These are phyloP conservation scores for Linnaemya tessellans DNA, from an alignment of 2,888 invertebrate species.

Conservation along the genomic window DNA sequence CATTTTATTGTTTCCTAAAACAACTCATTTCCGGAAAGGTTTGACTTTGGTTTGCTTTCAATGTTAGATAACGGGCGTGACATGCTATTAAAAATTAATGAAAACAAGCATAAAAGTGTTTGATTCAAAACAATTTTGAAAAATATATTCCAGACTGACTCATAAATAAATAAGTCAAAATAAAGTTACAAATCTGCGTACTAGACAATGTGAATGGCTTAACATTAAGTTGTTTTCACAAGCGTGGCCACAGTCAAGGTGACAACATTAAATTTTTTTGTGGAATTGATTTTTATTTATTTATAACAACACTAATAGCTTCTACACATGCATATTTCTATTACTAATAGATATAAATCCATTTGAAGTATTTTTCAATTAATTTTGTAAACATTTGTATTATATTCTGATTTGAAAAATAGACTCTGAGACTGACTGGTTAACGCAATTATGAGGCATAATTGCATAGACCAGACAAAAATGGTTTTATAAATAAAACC, in stretches of 20 bases:
- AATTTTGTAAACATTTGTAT: too few relatives aligned
- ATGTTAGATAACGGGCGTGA: not conserved
- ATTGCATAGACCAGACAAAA: too few relatives aligned
- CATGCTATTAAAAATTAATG: not conserved
- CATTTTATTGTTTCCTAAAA: constrained; percentile 57
- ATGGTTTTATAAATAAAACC: too few relatives aligned
- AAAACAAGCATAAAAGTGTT: not conserved
- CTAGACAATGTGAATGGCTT: not conserved
- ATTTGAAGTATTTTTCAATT: too few relatives aligned
- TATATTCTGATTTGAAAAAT: too few relatives aligned
- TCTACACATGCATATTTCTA: too few relatives aligned
- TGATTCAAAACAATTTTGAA: not conserved
- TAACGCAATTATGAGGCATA: too few relatives aligned
- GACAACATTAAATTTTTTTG: not conserved
- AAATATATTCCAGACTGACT: not conserved
- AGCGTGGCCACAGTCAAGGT: not conserved
- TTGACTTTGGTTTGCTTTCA: not conserved
- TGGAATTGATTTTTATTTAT: too few relatives aligned
- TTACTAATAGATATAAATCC: too few relatives aligned
- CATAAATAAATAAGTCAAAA: not conserved
- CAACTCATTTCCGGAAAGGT: constrained; percentile 36
- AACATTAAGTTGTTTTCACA: not conserved
- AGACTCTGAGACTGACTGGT: too few relatives aligned
- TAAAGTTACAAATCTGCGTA: not conserved
- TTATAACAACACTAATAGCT: not conserved